Conservation (phyloP, 2,888 invertebrate genomes). For the Mystacides longicornis region DNA sequence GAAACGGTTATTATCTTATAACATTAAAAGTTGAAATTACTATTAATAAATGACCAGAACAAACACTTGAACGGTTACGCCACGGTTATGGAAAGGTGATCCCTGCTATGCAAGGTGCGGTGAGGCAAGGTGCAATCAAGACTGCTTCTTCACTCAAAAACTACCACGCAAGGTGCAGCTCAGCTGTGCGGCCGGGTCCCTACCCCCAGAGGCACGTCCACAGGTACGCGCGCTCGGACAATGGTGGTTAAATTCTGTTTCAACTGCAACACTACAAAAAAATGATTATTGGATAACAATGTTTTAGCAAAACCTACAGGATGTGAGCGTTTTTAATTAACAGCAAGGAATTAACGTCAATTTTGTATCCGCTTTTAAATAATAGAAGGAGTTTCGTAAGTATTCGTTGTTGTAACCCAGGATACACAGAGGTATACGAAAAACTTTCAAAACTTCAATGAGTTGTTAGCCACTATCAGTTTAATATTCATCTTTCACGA, state of each 20-base stretch:
- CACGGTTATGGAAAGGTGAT: slow-evolving; percentile 11
- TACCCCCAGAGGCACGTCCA: slow-evolving; percentile 15
- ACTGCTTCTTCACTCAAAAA: slow-evolving; percentile 1
- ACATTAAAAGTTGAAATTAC: not conserved
- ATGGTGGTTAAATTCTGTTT: not conserved
- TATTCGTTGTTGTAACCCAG: too few species aligned
- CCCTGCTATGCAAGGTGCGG: slow-evolving; percentile 21
- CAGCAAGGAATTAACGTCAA: too few species aligned
- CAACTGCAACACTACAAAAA: too few species aligned
- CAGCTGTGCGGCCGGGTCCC: not conserved
- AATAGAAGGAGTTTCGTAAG: too few species aligned
- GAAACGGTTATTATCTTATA: slow-evolving; percentile 1
- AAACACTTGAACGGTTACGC: slow-evolving; percentile 13
- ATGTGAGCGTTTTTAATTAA: too few species aligned
- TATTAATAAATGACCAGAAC: slow-evolving; percentile 16
- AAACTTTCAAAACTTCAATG: too few species aligned
- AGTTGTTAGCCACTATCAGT: too few species aligned
- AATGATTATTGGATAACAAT: not conserved
- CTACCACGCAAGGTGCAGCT: slow-evolving; percentile 5
- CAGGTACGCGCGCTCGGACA: slow-evolving; percentile 2
- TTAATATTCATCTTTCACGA: too few species aligned
- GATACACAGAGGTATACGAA: too few species aligned
- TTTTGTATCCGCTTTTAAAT: too few species aligned
- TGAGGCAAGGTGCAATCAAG: slow-evolving; percentile 21
- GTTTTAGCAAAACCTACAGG: too few species aligned